phyloP scores from a whole-genome alignment of 2,113 vertebrate genomes.

The Origma solitaria region DNA sequence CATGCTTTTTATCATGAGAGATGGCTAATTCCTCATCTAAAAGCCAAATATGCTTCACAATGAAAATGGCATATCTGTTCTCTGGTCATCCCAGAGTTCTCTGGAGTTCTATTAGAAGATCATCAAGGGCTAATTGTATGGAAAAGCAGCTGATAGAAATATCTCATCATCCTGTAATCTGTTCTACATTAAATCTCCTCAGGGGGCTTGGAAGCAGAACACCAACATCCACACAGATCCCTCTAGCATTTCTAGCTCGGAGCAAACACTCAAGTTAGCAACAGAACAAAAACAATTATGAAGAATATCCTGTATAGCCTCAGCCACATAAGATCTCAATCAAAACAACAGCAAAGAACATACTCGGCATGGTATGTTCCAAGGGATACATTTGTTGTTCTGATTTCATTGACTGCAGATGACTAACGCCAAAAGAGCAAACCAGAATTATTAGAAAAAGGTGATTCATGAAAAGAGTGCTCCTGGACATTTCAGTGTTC shows the following conservation, averaged over 20 bases:
- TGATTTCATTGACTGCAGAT: background rate
- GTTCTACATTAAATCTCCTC: constrained; percentile 43
- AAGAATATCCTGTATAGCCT: background rate
- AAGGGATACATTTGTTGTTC: background rate
- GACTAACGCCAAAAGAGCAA: background rate
- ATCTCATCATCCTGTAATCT: constrained; percentile 13
- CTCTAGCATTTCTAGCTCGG: background rate
- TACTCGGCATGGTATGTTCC: background rate
- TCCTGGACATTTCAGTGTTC: background rate
- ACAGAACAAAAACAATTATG: background rate
- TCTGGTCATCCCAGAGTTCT: background rate
- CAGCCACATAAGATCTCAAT: background rate
- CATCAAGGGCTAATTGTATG: constrained; percentile 44
- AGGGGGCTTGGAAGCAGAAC: background rate
- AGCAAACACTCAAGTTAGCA: background rate
- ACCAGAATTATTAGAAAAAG: background rate
- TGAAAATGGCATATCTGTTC: background rate
- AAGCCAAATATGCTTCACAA: background rate
- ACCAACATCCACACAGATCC: background rate
- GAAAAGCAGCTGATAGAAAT: constrained; percentile 9
- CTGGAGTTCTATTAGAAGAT: background rate
- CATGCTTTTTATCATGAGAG: background rate
- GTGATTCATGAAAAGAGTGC: accelerated
- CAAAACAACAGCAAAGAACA: constrained; percentile 6
- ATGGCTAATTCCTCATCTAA: background rate